Percentiles rank a stretch among this genome's conserved stretches.
phyloP scores from a whole-genome alignment of 35 echinoderm and acorn worm species.

The Heliocidaris erythrogramma region DNA sequence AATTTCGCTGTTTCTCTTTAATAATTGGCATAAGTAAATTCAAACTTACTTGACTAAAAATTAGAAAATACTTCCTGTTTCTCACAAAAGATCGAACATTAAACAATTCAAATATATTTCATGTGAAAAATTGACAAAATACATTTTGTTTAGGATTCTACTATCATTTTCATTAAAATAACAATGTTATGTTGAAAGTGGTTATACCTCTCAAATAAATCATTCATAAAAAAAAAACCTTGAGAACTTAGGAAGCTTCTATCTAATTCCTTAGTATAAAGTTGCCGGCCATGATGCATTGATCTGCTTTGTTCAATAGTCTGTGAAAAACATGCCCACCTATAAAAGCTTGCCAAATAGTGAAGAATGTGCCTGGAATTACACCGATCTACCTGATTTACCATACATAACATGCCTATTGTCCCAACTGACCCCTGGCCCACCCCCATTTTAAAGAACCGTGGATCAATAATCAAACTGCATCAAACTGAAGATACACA shows the following conservation, averaged over 20 bases:
- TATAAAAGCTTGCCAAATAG: not conserved
- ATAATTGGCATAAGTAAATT: too few relatives aligned
- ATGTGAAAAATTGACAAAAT: not conserved
- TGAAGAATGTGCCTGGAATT: not conserved
- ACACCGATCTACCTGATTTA: not conserved
- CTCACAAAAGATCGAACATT: too few relatives aligned
- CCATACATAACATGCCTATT: not conserved
- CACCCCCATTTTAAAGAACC: not conserved
- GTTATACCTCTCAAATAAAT: not conserved
- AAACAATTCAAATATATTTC: not conserved
- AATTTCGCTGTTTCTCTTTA: too few relatives aligned
- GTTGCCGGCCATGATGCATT: not conserved
- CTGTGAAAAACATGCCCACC: not conserved
- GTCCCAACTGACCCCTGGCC: not conserved
- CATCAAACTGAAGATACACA: not conserved
- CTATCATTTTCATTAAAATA: not conserved
- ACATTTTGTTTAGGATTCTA: not conserved
- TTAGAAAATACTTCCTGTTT: too few relatives aligned
- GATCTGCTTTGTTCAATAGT: not conserved
- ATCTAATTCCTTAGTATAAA: not conserved
- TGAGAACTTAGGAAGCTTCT: not conserved
- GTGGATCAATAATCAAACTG: not conserved
- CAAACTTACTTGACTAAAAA: too few relatives aligned
- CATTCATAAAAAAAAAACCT: not conserved
- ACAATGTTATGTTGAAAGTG: not conserved